Evolutionary conservation across 1,140 invertebrate species (phyloP).

Genomic region (Danaus plexippus): DNA sequence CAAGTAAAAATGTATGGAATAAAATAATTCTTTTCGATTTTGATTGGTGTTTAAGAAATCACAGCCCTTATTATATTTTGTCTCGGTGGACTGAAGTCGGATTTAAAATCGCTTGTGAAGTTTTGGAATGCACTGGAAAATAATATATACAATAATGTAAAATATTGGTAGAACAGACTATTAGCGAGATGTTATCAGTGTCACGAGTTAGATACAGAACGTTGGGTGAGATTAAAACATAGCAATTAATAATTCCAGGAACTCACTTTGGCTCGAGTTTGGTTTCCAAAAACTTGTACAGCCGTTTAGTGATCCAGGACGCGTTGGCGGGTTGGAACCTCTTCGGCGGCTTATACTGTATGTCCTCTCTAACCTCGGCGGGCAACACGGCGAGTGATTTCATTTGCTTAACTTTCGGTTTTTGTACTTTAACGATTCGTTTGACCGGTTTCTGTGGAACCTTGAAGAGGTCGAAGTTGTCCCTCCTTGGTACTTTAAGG

Average conservation of each 20-base stretch:
- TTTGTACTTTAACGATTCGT: not conserved
- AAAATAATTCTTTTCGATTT: no score
- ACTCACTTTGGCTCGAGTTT: conserved; percentile 59
- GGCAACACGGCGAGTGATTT: conserved; percentile 35
- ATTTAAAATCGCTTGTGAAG: no score
- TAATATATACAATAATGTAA: no score
- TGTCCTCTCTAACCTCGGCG: conserved; percentile 39
- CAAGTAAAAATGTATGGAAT: no score
- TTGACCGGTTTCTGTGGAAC: conserved; percentile 28
- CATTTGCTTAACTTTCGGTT: conserved; percentile 14
- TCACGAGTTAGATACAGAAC: no score
- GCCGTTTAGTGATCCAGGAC: conserved; percentile 50
- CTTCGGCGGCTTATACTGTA: conserved; percentile 59
- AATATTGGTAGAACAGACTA: no score
- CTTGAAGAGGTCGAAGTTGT: conserved; percentile 35
- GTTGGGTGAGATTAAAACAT: conserved; percentile 4
- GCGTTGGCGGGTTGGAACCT: conserved; percentile 45
- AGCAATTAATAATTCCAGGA: conserved; percentile 5
- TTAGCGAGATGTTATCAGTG: no score
- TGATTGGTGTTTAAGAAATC: no score
- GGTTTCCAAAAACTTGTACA: conserved; percentile 56
- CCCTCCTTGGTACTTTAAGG: conserved; percentile 25
- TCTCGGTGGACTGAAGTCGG: no score
- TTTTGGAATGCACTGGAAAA: no score
- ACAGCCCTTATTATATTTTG: no score